phyloP scores from a whole-genome alignment of 1,140 invertebrate species.

The Heliothis subflexa region DNA sequence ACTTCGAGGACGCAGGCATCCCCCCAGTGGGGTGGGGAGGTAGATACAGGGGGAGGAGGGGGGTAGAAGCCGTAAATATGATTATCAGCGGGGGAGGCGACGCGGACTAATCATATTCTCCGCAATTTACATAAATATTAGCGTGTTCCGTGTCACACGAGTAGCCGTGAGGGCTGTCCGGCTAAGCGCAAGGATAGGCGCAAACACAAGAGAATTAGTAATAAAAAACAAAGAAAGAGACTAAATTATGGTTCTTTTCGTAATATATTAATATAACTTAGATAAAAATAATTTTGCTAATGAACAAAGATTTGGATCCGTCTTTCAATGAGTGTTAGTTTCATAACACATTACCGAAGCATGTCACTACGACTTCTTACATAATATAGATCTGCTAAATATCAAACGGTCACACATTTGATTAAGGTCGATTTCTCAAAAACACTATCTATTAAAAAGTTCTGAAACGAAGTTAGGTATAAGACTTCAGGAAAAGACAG shows the following conservation, averaged over 20 bases:
- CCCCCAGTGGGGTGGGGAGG: slow-evolving; percentile 41
- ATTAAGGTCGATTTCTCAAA: too few species aligned
- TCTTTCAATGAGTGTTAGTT: too few species aligned
- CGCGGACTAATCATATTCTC: slow-evolving; percentile 84
- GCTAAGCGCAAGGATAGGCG: neutral
- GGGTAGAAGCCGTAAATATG: slow-evolving; percentile 80
- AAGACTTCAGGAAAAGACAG: neutral
- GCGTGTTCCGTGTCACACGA: slow-evolving; percentile 81
- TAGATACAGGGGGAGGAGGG: slow-evolving; percentile 46
- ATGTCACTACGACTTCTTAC: too few species aligned
- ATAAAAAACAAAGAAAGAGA: too few species aligned
- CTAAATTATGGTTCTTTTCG: too few species aligned
- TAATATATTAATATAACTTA: too few species aligned
- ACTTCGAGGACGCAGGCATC: slow-evolving; percentile 46
- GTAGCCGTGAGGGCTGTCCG: slow-evolving; percentile 50
- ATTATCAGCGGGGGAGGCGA: slow-evolving; percentile 83
- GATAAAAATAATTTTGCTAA: too few species aligned
- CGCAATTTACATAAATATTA: slow-evolving; percentile 85
- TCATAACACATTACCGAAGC: too few species aligned
- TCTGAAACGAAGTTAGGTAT: neutral
- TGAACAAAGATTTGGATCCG: too few species aligned
- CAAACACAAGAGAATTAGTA: neutral
- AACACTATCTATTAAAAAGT: too few species aligned
- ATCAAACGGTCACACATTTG: too few species aligned
- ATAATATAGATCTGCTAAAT: too few species aligned